phyloP scores from a whole-genome alignment of 2,888 invertebrate species.

The Philhelius pedissequus region DNA sequence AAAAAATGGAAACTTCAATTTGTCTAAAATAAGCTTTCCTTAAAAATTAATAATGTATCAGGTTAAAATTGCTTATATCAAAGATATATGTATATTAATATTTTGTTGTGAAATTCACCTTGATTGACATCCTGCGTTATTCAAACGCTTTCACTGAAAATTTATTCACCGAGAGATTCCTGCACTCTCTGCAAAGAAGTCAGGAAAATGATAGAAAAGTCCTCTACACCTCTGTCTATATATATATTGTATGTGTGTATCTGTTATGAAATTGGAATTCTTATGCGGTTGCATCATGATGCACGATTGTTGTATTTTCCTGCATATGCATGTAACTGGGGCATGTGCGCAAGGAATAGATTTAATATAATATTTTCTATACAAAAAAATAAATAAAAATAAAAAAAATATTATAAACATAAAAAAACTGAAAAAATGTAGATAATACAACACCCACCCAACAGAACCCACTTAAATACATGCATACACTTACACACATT shows the following conservation, averaged over 20 bases:
- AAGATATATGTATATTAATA: too few species aligned
- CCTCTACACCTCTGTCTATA: background rate
- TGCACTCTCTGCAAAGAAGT: constrained; percentile 51
- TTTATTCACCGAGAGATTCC: constrained; percentile 54
- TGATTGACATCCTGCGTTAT: constrained; percentile 21
- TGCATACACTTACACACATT: too few species aligned
- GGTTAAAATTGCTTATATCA: too few species aligned
- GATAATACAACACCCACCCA: constrained; percentile 35
- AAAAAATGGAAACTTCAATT: too few species aligned
- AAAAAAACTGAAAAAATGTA: constrained; percentile 4
- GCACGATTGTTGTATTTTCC: constrained; percentile 30
- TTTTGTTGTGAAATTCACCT: background rate
- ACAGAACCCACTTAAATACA: constrained; percentile 22
- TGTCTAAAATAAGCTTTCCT: too few species aligned
- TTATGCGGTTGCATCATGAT: constrained; percentile 56
- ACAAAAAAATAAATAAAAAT: background rate
- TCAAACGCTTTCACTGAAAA: constrained; percentile 48
- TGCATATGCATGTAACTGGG: constrained; percentile 46
- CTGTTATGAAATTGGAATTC: constrained; percentile 63
- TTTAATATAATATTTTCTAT: constrained; percentile 11
- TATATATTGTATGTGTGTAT: background rate
- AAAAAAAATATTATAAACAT: background rate
- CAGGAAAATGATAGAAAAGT: constrained; percentile 24
- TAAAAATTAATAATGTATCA: too few species aligned
- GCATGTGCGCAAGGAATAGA: constrained; percentile 55